Percentiles rank a stretch among this genome's conserved stretches.
Conservation (phyloP, 2,888 invertebrate species). For the Notodonta dromedarius region DNA sequence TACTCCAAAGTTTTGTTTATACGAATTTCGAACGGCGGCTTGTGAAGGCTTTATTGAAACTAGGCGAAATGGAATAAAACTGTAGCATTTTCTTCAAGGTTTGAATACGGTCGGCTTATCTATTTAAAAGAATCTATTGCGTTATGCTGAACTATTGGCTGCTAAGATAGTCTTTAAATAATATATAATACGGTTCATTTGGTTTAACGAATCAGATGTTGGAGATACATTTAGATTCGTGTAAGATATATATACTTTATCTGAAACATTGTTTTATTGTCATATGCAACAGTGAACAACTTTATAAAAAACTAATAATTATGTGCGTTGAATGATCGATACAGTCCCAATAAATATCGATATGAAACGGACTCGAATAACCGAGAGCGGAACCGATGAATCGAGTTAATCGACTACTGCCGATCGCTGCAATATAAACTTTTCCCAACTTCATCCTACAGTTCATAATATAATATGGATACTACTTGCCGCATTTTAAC, state of each 20-base stretch:
- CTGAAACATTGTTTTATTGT: too few species aligned
- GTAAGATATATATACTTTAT: too few species aligned
- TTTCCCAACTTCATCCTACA: conserved; percentile 17
- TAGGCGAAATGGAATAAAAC: conserved; percentile 8
- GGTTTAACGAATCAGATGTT: too few species aligned
- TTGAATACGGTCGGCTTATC: not conserved
- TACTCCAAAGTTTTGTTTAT: conserved; percentile 41
- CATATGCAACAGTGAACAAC: too few species aligned
- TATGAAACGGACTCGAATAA: conserved; percentile 14
- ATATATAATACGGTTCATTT: too few species aligned
- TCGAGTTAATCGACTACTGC: conserved; percentile 24
- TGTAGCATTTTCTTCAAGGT: conserved; percentile 3
- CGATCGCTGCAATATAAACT: conserved; percentile 29
- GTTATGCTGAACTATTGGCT: too few species aligned
- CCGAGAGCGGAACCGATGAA: conserved; percentile 16
- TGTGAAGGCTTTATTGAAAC: conserved; percentile 24
- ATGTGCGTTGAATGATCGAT: conserved; percentile 8
- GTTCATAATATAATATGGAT: conserved; percentile 7
- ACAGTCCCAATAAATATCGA: conserved; percentile 5
- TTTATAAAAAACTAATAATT: too few species aligned
- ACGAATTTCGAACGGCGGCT: conserved; percentile 36
- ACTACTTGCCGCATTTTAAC: not conserved
- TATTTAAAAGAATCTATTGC: too few species aligned
- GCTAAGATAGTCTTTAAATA: too few species aligned
- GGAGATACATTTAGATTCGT: too few species aligned